Evolutionary conservation across 2,888 invertebrate species (phyloP).

Genomic region (Gymnocheta viridis): DNA sequence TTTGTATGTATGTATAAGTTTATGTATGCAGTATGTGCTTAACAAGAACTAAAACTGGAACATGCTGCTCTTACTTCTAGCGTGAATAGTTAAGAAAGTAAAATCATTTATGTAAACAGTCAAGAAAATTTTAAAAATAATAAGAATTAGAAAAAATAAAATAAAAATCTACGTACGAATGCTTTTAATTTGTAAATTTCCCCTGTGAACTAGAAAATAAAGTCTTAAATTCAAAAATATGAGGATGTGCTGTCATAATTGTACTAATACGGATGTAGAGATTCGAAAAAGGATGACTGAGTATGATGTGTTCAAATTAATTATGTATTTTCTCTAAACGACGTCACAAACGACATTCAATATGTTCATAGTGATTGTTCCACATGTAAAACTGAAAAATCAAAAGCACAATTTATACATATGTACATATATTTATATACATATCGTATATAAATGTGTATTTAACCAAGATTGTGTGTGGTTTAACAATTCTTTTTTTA

Average conservation of each 20-base stretch:
- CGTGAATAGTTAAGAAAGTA: neutral
- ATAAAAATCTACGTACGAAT: neutral
- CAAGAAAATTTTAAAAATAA: neutral
- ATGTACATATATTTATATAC: no score
- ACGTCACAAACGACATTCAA: conserved; percentile 56
- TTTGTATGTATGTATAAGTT: neutral
- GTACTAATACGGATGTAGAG: neutral
- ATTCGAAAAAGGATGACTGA: conserved; percentile 23
- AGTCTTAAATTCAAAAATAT: neutral
- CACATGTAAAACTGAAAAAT: no score
- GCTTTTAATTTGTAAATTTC: conserved; percentile 36
- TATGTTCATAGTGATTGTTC: no score
- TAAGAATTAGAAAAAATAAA: neutral
- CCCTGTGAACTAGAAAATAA: conserved; percentile 18
- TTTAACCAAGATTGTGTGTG: no score
- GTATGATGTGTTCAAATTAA: conserved; percentile 30
- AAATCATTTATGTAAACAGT: neutral
- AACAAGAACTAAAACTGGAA: neutral
- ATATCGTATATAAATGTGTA: no score
- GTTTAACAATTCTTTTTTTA: no score
- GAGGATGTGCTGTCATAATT: neutral
- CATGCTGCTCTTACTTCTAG: neutral
- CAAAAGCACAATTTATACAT: no score
- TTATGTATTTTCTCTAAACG: conserved; percentile 34
- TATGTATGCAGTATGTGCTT: neutral